phyloP scores from a whole-genome alignment of 2,797 vertebrate species.

The Iguana delicatissima region DNA sequence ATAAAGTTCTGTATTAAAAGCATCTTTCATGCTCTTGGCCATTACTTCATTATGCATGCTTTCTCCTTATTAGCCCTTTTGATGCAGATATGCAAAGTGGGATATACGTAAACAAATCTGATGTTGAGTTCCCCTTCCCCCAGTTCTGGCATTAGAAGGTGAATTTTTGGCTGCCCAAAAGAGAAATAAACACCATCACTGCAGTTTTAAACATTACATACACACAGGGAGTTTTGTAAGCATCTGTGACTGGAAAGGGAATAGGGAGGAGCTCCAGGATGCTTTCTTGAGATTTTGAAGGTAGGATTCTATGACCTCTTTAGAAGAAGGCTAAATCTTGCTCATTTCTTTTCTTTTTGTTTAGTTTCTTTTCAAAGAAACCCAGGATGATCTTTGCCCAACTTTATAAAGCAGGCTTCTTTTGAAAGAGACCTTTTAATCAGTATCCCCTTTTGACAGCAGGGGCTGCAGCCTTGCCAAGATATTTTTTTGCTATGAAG shows the following conservation, averaged over 20 bases:
- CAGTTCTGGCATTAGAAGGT: conserved; percentile 50
- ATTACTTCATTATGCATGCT: background rate
- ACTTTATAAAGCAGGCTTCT: conserved; percentile 49
- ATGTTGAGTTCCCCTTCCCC: background rate
- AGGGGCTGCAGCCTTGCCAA: conserved; percentile 63
- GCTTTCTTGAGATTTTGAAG: conserved; percentile 58
- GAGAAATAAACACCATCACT: conserved; percentile 52
- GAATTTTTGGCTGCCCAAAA: conserved; percentile 53
- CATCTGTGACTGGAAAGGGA: conserved; percentile 54
- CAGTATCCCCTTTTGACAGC: conserved; percentile 69
- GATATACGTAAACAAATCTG: background rate
- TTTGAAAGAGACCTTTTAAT: conserved; percentile 64
- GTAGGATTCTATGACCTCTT: conserved; percentile 28
- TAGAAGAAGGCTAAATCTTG: conserved; percentile 43
- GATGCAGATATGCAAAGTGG: background rate
- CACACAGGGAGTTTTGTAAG: background rate
- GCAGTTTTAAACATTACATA: conserved; percentile 40
- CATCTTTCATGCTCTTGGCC: too few species aligned
- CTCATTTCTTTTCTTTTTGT: background rate
- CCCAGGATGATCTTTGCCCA: rapidly evolving
- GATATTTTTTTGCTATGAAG: conserved; percentile 67
- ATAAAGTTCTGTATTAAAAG: too few species aligned
- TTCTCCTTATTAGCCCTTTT: background rate
- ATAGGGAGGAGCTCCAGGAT: conserved; percentile 41
- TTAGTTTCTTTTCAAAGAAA: background rate